Evolutionary conservation across 2,888 invertebrate species (phyloP).

Genomic region (Norana najaformis): DNA sequence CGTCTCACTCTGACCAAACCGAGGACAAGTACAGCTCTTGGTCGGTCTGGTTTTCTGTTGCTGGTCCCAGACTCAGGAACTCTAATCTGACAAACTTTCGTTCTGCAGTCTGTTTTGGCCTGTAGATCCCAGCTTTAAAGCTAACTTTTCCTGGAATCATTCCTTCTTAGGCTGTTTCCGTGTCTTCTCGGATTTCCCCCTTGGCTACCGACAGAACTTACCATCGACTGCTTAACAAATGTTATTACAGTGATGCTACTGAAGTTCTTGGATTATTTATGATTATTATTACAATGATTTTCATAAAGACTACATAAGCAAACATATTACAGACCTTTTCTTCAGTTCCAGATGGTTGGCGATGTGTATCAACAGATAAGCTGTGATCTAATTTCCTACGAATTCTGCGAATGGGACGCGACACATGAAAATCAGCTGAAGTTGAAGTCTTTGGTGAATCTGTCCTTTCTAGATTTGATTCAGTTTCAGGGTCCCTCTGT

Average conservation of each 20-base stretch:
- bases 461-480: neutral
- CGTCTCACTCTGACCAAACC: too few species aligned
- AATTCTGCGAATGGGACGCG: neutral
- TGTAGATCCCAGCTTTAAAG: neutral
- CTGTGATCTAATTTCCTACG: constrained; percentile 17
- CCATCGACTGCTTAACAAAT: neutral
- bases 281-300: too few species aligned
- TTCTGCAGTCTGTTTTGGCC: neutral
- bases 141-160: neutral
- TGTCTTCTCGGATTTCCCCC: neutral
- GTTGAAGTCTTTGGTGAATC: neutral
- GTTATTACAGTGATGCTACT: neutral
- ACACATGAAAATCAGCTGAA: neutral
- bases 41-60: too few species aligned
- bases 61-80: neutral
- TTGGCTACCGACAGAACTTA: neutral
- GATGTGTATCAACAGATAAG: neutral
- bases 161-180: neutral
- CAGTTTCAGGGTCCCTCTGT: neutral
- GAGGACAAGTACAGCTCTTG: too few species aligned
- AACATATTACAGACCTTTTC: neutral
- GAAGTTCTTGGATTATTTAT: neutral
- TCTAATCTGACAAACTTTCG: neutral
- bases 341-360: neutral
- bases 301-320: too few species aligned